These are phyloP conservation scores for Zalophus californianus DNA, from an alignment of 2,797 vertebrate species.

Conservation along the genomic window DNA sequence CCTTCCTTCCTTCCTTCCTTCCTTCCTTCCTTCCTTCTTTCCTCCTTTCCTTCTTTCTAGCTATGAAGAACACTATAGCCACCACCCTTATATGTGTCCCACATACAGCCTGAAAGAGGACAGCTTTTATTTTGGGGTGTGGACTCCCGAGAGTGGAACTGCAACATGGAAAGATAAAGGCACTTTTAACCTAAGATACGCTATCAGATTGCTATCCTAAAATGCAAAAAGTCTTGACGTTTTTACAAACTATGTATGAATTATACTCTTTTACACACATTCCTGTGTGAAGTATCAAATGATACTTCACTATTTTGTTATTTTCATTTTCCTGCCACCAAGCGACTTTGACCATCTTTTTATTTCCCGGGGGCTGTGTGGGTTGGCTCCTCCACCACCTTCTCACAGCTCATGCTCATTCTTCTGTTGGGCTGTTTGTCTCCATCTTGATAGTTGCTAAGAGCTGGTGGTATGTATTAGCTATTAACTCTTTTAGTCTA, in stretches of 20 bases:
- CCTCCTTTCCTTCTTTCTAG: not conserved
- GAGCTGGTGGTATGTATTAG: not conserved
- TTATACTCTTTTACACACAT: not conserved
- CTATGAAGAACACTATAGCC: not conserved
- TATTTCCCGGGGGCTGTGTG: not conserved
- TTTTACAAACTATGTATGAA: not conserved
- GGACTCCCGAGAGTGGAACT: not conserved
- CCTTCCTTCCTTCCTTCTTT: not conserved
- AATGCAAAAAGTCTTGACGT: not conserved
- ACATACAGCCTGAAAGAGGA: not conserved
- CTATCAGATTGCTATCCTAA: not conserved
- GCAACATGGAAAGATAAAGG: not conserved
- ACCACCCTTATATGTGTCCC: not conserved
- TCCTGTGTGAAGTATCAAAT: not conserved
- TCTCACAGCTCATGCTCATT: fast-evolving
- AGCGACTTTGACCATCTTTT: not conserved
- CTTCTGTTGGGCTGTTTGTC: not conserved
- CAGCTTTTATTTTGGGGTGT: not conserved
- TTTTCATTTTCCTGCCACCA: not conserved
- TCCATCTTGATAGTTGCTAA: not conserved
- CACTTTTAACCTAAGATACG: not conserved
- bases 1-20: not conserved
- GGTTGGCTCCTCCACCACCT: not conserved
- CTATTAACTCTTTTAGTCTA: constrained; percentile 23
- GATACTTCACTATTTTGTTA: not conserved